Conservation (phyloP, 2,888 invertebrate genomes). For the Charanyca ferruginea region DNA sequence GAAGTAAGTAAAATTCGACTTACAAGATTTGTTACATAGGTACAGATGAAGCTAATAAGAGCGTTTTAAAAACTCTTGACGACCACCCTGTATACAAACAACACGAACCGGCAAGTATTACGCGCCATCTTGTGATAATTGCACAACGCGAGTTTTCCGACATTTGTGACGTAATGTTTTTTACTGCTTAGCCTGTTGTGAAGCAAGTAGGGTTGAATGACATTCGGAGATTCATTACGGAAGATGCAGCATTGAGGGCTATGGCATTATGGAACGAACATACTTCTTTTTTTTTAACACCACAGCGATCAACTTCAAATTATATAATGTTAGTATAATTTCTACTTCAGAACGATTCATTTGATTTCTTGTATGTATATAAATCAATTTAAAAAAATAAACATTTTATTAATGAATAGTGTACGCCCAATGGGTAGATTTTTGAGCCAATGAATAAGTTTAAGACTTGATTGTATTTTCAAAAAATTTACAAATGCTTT, state of each 20-base stretch:
- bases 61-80: no score
- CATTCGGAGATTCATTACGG: slow-evolving; percentile 35
- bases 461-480: no score
- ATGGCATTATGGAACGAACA: slow-evolving; percentile 1
- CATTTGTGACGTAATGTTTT: slow-evolving; percentile 48
- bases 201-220: slow-evolving; percentile 48
- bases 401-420: no score
- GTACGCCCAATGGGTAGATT: no score
- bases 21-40: no score
- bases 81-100: background rate
- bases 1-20: no score
- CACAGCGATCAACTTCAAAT: background rate
- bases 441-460: no score
- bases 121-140: slow-evolving; percentile 48
- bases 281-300: background rate
- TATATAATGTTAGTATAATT: background rate
- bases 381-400: no score
- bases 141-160: slow-evolving; percentile 51
- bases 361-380: no score
- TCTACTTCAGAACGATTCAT: no score
- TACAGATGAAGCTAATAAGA: no score
- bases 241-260: slow-evolving; percentile 23
- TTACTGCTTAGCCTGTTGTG: slow-evolving; percentile 38
- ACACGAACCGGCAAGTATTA: slow-evolving; percentile 30
- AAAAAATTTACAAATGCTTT: no score